phyloP scores from a whole-genome alignment of 2,113 vertebrate genomes.

The Lepus timidus region DNA sequence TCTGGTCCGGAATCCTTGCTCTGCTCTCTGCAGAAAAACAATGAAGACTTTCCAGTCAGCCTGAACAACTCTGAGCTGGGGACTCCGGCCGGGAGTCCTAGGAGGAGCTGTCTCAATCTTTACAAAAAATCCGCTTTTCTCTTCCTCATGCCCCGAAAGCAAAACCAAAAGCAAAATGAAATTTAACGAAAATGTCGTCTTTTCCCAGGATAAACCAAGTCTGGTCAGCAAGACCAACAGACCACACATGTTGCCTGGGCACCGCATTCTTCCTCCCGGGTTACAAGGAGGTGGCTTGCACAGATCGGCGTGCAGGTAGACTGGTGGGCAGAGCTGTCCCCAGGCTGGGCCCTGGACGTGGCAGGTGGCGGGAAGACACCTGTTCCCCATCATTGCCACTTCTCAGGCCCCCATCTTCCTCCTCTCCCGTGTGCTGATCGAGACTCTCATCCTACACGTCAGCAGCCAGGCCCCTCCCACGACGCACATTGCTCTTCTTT shows the following conservation, averaged over 20 bases:
- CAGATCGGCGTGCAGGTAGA: slow-evolving; percentile 43
- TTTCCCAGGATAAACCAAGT: slow-evolving; percentile 78
- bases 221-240: slow-evolving; percentile 71
- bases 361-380: slow-evolving; percentile 57
- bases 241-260: slow-evolving; percentile 36
- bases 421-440: slow-evolving; percentile 58
- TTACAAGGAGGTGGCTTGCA: slow-evolving; percentile 58
- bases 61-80: slow-evolving; percentile 76
- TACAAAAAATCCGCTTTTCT: slow-evolving; percentile 79
- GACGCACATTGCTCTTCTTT: slow-evolving; percentile 57
- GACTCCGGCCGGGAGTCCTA: slow-evolving; percentile 70
- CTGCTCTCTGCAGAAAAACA: slow-evolving; percentile 72
- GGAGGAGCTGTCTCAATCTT: neutral
- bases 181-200: slow-evolving; percentile 74
- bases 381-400: slow-evolving; percentile 65
- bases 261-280: slow-evolving; percentile 59
- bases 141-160: slow-evolving; percentile 73
- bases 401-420: neutral
- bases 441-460: slow-evolving; percentile 60
- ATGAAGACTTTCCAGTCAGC: slow-evolving; percentile 78
- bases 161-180: slow-evolving; percentile 41
- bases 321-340: slow-evolving; percentile 58
- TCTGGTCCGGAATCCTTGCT: slow-evolving; percentile 70
- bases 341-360: neutral
- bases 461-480: slow-evolving; percentile 70